phyloP scores from a whole-genome alignment of 2,888 invertebrate species.

The Chelonus formosanus region DNA sequence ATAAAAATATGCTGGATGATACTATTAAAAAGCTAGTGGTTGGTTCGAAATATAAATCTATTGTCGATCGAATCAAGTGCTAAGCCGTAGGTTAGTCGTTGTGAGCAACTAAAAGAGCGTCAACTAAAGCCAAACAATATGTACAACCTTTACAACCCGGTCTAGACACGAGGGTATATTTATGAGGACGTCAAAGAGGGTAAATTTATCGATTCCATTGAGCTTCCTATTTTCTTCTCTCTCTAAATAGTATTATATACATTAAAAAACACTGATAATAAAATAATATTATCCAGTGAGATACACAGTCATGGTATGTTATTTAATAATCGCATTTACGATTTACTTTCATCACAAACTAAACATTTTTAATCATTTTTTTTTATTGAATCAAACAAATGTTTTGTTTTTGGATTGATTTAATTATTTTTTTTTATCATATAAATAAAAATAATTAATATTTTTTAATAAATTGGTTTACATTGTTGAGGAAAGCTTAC shows the following conservation, averaged over 20 bases:
- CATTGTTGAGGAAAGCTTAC: too few species aligned
- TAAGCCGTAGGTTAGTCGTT: neutral
- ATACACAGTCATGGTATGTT: too few species aligned
- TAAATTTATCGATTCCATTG: constrained; percentile 34
- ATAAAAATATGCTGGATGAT: constrained; percentile 21
- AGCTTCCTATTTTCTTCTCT: constrained; percentile 14
- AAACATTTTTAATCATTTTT: too few species aligned
- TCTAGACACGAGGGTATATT: constrained; percentile 9
- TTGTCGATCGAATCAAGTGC: constrained; percentile 5
- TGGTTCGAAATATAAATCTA: constrained; percentile 20
- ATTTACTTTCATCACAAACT: too few species aligned
- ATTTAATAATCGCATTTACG: too few species aligned
- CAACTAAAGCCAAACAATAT: constrained; percentile 24
- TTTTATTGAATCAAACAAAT: too few species aligned
- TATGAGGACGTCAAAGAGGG: constrained; percentile 17
- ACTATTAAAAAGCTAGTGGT: constrained; percentile 20
- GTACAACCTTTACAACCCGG: constrained; percentile 10
- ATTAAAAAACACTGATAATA: neutral
- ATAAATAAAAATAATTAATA: too few species aligned
- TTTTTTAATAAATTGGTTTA: too few species aligned
- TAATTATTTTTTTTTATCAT: too few species aligned
- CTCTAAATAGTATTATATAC: constrained; percentile 1
- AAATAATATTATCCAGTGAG: too few species aligned
- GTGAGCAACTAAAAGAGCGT: neutral
- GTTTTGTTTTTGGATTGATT: too few species aligned